These are phyloP conservation scores for Dunckerocampus dactyliophorus DNA, from an alignment of 2,113 vertebrate species.

Conservation along the genomic window DNA sequence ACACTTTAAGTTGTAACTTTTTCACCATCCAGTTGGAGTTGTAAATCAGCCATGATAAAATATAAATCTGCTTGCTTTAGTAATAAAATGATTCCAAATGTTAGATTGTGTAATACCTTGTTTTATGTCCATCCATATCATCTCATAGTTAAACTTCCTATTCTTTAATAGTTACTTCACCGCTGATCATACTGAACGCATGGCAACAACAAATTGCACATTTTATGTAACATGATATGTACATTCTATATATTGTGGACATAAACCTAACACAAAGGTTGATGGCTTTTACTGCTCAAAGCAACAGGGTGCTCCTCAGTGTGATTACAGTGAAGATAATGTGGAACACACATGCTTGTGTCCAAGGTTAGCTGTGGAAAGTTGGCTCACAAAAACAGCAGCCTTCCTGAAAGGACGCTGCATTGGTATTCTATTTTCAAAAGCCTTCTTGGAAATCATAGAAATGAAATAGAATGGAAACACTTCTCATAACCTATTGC, in stretches of 20 bases:
- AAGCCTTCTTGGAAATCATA: slow-evolving; percentile 13
- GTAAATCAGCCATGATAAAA: slow-evolving; percentile 44
- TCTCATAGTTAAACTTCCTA: too few species aligned
- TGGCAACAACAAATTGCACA: neutral
- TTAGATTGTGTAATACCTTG: too few species aligned
- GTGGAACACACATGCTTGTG: slow-evolving; percentile 67
- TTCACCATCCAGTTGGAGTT: slow-evolving; percentile 49
- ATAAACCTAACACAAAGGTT: slow-evolving; percentile 38
- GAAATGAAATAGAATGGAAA: slow-evolving; percentile 2
- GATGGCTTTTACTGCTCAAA: slow-evolving; percentile 55
- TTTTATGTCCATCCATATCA: too few species aligned
- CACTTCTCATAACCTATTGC: neutral
- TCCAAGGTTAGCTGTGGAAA: slow-evolving; percentile 69
- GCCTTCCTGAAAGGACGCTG: slow-evolving; percentile 54
- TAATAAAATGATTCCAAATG: too few species aligned
- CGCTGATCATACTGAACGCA: neutral
- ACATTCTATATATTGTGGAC: slow-evolving; percentile 17
- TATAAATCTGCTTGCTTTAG: slow-evolving; percentile 40
- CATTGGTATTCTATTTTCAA: slow-evolving; percentile 45
- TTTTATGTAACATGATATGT: neutral
- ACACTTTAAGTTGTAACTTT: slow-evolving; percentile 35
- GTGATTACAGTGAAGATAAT: slow-evolving; percentile 57
- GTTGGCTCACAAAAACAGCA: slow-evolving; percentile 43
- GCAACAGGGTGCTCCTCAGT: slow-evolving; percentile 27
- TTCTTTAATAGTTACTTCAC: too few species aligned